Base-by-base conservation (phyloP, 2,888 invertebrate species). In the Brenthis daphne region DNA sequence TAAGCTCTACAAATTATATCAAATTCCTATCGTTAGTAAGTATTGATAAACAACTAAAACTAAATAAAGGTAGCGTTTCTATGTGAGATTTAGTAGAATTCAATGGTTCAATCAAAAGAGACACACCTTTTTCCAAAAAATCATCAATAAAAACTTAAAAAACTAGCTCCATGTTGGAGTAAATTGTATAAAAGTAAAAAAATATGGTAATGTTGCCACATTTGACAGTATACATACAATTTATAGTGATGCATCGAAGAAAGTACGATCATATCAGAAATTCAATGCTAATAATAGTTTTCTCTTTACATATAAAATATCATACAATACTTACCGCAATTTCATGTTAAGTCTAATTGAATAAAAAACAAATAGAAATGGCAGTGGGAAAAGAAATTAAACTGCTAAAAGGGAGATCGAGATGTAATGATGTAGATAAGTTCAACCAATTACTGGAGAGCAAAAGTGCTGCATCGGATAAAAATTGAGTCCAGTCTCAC, bases 371-470 rank as follows among this genome's bases (percentile, higher is more conserved):
- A 90, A 88, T 85, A 85, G 85, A 86, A 86, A 86, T 83, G 80
- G 83, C 81, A 81, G 82, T 78, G 80, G 84, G 85, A 85, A 85
- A 84, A 87, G 85, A 83, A 88, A 89, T 87, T 88, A 88, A 89
- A 80, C 80, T 77, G 74, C 83, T 81, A 83, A 87, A 88, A 86
- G 88, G 86, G 83, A 85, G 88, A 84, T 85, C 85, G 85, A 87
- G 92, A 92, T 92, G 90, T 92, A 92, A 92, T 91, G 92, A 89
- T 83, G 85, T 82, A 90, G 92, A 92, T 92, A 92, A 88, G 85
- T 89, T 86, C 84, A 87, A 90, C 90, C 92, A 92, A 92, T 92
- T 92, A 92, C 91, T 85, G 82, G 82, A 80, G 82, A 82, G 82
- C 81, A 83, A 83, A 85, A 89, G 82, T 88, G 91, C 92, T 87